These are phyloP conservation scores for Ormyrus labotus DNA, from an alignment of 2,888 invertebrate species.

Conservation along the genomic window DNA sequence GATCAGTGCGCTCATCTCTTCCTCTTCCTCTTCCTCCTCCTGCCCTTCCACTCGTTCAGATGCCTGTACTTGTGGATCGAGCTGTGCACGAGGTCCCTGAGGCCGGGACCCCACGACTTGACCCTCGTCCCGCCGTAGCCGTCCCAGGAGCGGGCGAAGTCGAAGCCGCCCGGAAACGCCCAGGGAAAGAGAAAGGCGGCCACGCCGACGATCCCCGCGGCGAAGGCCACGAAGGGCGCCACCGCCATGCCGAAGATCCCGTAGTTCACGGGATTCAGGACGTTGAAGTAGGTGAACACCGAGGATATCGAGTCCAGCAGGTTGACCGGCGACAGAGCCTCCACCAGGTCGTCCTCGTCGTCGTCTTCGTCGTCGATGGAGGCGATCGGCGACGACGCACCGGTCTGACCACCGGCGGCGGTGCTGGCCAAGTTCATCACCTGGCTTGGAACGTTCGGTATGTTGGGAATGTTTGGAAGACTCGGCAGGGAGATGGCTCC, in stretches of 20 bases:
- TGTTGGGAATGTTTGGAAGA: slow-evolving; percentile 44
- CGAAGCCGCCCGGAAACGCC: slow-evolving; percentile 78
- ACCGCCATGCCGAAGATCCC: slow-evolving; percentile 80
- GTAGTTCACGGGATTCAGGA: slow-evolving; percentile 80
- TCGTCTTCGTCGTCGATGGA: slow-evolving; percentile 72
- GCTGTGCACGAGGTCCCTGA: slow-evolving; percentile 65
- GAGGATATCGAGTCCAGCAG: slow-evolving; percentile 78
- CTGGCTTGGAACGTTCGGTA: slow-evolving; percentile 34
- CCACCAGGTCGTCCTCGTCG: slow-evolving; percentile 76
- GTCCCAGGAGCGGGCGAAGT: slow-evolving; percentile 62
- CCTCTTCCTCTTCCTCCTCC: slow-evolving; percentile 68
- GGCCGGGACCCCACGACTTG: slow-evolving; percentile 58
- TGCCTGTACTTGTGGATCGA: slow-evolving; percentile 63
- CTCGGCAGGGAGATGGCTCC: slow-evolving; percentile 29
- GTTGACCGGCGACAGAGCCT: slow-evolving; percentile 70
- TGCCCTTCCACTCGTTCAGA: slow-evolving; percentile 70
- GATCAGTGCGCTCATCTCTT: slow-evolving; percentile 52
- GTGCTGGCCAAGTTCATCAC: slow-evolving; percentile 15
- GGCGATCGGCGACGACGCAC: slow-evolving; percentile 48
- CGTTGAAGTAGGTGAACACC: slow-evolving; percentile 77
- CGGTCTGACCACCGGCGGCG: slow-evolving; percentile 9
- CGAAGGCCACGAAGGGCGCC: slow-evolving; percentile 81
- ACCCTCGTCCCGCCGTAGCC: slow-evolving; percentile 56
- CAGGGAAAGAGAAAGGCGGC: slow-evolving; percentile 82
- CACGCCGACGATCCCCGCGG: slow-evolving; percentile 80